Evolutionary conservation across 2,888 invertebrate species (phyloP), one percentile per base, ranked within the genome.

Genomic region (Idaea aversata): DNA sequence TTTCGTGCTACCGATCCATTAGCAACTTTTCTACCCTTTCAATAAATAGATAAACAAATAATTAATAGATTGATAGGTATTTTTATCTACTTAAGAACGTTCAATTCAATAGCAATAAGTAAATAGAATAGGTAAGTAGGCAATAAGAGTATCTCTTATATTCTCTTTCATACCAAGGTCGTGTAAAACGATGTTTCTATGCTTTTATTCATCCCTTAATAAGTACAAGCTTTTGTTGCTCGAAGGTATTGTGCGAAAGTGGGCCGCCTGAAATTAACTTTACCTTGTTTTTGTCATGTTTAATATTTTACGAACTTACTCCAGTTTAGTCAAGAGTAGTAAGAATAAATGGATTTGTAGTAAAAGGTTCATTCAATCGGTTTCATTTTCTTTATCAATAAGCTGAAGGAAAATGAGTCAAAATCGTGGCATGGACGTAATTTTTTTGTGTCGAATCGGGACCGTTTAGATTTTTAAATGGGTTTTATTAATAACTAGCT

Each of bases 191-290:
- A 76, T 77, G 70, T 69, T 72, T 73, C 80, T 75, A 78, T 79
- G 78, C 74, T 76, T 79, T 75, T 81, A 85, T 86, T 81, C 82
- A 82, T 74, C 77, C 78, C 81, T 81, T 85, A 84, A 82, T 25
- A 25, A 25, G 25, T 25, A 83, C 67, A 69, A 69, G 62, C 84
- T 84, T 83, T 89, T 90, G 88, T 90, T 82, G 75, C 75, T 79
- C 72, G 66, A 67, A 65, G 72, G 78, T 84, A 85, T 90, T 91
- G 86, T 90, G 80, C 70, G 72, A 85, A 90, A 87, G 75, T 88
- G 80, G 85, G 84, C 76, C 86, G 79, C 70, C 74, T 76, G 77
- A 81, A 83, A 87, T 87, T 84, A 84, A 80, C 78, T 75, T 70
- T 71, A 68, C 62, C 68, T 25, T 66, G 63, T 61, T 64, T 67